Evolutionary conservation across 2,797 vertebrate species (phyloP).

Genomic region (Crenuchus spilurus): DNA sequence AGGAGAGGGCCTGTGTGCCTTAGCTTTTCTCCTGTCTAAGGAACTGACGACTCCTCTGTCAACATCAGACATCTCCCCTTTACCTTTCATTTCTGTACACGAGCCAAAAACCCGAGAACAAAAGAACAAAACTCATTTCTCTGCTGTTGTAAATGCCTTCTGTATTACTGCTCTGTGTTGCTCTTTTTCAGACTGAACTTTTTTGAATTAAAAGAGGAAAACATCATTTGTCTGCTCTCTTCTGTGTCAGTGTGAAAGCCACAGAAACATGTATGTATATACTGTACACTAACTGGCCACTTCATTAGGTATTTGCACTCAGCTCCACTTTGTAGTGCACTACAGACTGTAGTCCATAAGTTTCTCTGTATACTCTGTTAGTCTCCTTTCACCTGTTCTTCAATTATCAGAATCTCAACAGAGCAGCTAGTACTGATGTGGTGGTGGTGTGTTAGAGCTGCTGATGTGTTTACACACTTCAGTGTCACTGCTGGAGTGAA

Average conservation of each 20-base stretch:
- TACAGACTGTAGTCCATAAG: no score
- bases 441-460: no score
- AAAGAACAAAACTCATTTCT: conserved; percentile 72
- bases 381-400: no score
- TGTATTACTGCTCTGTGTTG: conserved; percentile 83
- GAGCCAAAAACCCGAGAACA: conserved; percentile 70
- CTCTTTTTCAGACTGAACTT: conserved; percentile 71
- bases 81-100: conserved; percentile 69
- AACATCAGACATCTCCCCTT: conserved; percentile 66
- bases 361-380: no score
- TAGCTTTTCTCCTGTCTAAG: conserved; percentile 86
- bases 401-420: no score
- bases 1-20: conserved; percentile 90
- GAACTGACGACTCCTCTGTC: conserved; percentile 57
- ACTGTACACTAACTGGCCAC: no score
- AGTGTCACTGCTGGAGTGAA: no score
- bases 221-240: conserved; percentile 40
- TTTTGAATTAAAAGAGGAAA: conserved; percentile 53
- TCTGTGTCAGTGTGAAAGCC: conserved; percentile 7
- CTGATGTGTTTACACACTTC: no score
- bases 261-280: neutral
- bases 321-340: no score
- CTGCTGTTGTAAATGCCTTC: conserved; percentile 92
- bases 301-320: no score
- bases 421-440: no score